A percentile compares a stretch with the other conserved stretches of the same genome.
phyloP scores from a whole-genome alignment of 2,888 invertebrate species.

The Macaria liturata region DNA sequence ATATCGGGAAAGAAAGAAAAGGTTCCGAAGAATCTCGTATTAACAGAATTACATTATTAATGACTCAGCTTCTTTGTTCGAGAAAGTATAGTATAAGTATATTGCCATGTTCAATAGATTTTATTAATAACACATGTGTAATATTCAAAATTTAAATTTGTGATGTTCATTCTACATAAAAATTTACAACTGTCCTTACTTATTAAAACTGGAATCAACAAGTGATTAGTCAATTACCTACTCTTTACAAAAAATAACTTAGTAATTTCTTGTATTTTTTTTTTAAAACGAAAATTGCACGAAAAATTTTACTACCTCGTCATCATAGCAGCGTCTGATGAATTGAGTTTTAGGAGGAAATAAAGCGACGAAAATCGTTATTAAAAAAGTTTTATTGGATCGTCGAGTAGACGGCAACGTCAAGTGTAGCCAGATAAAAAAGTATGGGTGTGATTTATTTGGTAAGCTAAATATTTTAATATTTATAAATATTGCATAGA shows the following conservation, averaged over 20 bases:
- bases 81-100: constrained; percentile 7
- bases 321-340: constrained; percentile 23
- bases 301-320: background rate
- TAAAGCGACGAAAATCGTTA: constrained; percentile 41
- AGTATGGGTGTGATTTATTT: background rate
- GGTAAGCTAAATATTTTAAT: too few relatives aligned
- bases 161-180: too few relatives aligned
- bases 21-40: constrained; percentile 24
- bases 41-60: constrained; percentile 32
- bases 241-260: too few relatives aligned
- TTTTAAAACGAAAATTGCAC: too few relatives aligned
- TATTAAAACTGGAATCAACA: too few relatives aligned
- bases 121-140: too few relatives aligned
- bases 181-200: too few relatives aligned
- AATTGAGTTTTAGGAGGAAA: constrained; percentile 32
- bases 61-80: constrained; percentile 23
- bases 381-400: constrained; percentile 53
- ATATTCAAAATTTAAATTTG: too few relatives aligned
- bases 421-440: constrained; percentile 33
- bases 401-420: constrained; percentile 26
- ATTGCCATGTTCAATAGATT: background rate
- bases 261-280: too few relatives aligned
- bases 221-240: too few relatives aligned
- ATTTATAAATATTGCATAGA: too few relatives aligned
- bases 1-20: constrained; percentile 24